Conservation (phyloP, 2,797 vertebrate species). For the Epinephelus awoara region DNA sequence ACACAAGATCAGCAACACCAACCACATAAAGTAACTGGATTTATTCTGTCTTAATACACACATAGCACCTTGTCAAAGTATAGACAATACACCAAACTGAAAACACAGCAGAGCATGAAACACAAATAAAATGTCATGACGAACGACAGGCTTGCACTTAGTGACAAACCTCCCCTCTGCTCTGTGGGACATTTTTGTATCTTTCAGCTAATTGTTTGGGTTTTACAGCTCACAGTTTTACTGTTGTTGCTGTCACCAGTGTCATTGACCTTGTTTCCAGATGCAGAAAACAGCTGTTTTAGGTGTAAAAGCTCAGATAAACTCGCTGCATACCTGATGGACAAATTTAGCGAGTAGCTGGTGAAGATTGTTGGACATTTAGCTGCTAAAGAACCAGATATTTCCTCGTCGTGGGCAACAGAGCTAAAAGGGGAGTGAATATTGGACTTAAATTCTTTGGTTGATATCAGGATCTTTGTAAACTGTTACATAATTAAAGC, state of each 20-base stretch:
- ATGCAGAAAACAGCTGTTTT: slow-evolving; percentile 10
- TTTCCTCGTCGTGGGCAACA: too few species aligned
- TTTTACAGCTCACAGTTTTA: slow-evolving; percentile 24
- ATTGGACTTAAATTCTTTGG: too few species aligned
- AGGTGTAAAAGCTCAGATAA: slow-evolving; percentile 9
- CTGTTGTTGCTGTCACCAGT: neutral
- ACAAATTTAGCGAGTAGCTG: neutral
- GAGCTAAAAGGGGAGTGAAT: too few species aligned
- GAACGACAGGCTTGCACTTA: neutral
- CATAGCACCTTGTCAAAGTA: slow-evolving; percentile 4
- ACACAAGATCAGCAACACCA: slow-evolving; percentile 26
- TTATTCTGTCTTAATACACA: slow-evolving; percentile 13
- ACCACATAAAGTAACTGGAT: neutral
- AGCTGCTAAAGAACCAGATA: neutral
- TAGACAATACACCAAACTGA: neutral
- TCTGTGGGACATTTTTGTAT: too few species aligned
- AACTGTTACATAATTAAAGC: too few species aligned
- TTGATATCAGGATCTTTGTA: too few species aligned
- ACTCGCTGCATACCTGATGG: neutral
- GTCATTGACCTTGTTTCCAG: slow-evolving; percentile 4
- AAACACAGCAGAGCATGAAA: neutral
- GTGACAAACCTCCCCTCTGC: neutral
- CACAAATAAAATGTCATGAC: slow-evolving; percentile 3
- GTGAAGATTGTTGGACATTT: neutral
- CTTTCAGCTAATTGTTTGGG: slow-evolving; percentile 6